phyloP scores from a whole-genome alignment of 2,797 vertebrate genomes.

The Phoxinus dragarum region DNA sequence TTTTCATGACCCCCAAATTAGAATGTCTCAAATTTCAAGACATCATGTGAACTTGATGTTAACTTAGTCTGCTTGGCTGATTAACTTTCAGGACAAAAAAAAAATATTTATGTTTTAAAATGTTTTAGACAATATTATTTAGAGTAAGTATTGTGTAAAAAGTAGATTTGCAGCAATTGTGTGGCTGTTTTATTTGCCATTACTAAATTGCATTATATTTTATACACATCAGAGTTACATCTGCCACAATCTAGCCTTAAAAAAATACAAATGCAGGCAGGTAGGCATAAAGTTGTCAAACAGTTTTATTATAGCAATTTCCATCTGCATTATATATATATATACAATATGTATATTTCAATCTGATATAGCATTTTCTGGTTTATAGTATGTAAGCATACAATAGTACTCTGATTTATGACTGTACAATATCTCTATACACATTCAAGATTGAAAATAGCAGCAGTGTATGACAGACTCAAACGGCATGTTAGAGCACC shows the following conservation, averaged over 20 bases:
- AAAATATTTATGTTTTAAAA: neutral
- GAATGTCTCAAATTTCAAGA: neutral
- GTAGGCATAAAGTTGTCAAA: slow-evolving; percentile 51
- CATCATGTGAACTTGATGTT: neutral
- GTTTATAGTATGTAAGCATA: slow-evolving; percentile 60
- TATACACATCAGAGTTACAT: neutral
- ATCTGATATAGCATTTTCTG: slow-evolving; percentile 55
- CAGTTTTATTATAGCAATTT: slow-evolving; percentile 62
- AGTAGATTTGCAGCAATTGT: neutral
- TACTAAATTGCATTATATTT: neutral
- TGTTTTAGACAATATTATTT: neutral
- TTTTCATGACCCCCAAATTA: neutral
- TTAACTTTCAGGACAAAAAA: neutral
- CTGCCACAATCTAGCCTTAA: neutral
- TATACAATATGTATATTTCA: slow-evolving; percentile 42
- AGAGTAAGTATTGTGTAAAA: neutral
- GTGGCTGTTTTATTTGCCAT: neutral
- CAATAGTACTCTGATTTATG: slow-evolving; percentile 58
- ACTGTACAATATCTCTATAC: slow-evolving; percentile 57
- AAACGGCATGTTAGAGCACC: slow-evolving; percentile 63
- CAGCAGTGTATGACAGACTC: slow-evolving; percentile 63
- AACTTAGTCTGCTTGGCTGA: neutral
- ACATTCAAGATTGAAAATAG: slow-evolving; percentile 66
- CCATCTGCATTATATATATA: slow-evolving; percentile 56
- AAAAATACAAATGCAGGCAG: slow-evolving; percentile 34